Percentiles rank a stretch among this genome's conserved stretches.
Conservation (phyloP, 2,888 invertebrate species). For the Eupithecia abbreviata region DNA sequence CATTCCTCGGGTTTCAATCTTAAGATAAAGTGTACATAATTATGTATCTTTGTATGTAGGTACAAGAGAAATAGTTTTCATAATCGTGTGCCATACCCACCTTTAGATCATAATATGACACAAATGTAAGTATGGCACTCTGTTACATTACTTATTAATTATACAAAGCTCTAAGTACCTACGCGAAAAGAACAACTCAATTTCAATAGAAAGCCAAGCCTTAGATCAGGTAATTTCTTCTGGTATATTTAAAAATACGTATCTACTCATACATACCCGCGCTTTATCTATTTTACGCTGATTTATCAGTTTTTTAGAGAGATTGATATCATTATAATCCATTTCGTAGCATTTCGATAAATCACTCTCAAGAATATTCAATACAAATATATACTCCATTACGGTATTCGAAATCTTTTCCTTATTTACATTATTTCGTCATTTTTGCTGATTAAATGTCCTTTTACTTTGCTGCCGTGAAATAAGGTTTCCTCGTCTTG, state of each 20-base stretch:
- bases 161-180: too few species aligned
- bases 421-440: constrained; percentile 1
- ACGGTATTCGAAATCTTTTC: constrained; percentile 3
- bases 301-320: background rate
- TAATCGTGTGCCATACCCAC: too few species aligned
- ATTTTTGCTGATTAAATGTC: constrained; percentile 1
- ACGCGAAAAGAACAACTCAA: too few species aligned
- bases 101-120: too few species aligned
- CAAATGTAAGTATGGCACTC: too few species aligned
- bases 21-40: too few species aligned
- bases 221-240: background rate
- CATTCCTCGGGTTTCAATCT: too few species aligned
- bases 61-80: too few species aligned
- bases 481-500: background rate
- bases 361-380: background rate
- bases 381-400: background rate
- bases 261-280: background rate
- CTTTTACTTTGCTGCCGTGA: background rate
- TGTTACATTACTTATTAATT: too few species aligned
- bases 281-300: background rate
- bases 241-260: background rate
- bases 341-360: background rate
- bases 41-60: too few species aligned
- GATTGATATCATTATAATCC: constrained; percentile 1
- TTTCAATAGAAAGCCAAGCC: background rate